Evolutionary conservation across 2,888 invertebrate species (phyloP).

Genomic region (Cantharis nigra): DNA sequence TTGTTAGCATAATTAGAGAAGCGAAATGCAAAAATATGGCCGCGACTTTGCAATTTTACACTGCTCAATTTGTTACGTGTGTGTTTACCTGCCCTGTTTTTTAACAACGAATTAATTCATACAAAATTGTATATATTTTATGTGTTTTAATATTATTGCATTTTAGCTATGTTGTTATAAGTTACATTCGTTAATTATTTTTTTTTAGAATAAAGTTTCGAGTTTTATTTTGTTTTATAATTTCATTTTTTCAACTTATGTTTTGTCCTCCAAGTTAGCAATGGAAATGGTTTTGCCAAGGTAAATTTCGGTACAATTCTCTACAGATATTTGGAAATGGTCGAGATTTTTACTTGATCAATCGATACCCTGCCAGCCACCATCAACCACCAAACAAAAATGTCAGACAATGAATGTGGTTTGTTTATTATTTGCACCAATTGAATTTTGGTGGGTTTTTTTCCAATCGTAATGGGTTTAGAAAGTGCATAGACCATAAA

Average conservation of each 20-base stretch:
- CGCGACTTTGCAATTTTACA: background rate
- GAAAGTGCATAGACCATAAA: too few relatives aligned
- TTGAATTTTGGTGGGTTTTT: too few relatives aligned
- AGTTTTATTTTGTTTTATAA: conserved; percentile 4
- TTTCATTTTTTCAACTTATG: background rate
- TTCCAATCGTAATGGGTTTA: too few relatives aligned
- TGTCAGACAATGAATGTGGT: too few relatives aligned
- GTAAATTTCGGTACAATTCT: too few relatives aligned
- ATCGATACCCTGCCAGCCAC: too few relatives aligned
- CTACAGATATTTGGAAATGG: too few relatives aligned
- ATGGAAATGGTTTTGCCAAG: background rate
- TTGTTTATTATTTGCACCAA: too few relatives aligned
- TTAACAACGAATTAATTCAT: conserved; percentile 16
- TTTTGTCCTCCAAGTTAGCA: background rate
- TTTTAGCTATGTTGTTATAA: conserved; percentile 16
- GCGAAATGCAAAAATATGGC: background rate
- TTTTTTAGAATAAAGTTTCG: conserved; percentile 13
- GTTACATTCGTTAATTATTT: conserved; percentile 15
- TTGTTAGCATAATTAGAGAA: background rate
- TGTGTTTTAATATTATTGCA: conserved; percentile 20
- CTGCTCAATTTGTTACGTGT: background rate
- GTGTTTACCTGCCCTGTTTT: conserved; percentile 1
- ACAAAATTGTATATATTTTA: conserved; percentile 10
- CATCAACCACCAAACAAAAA: too few relatives aligned
- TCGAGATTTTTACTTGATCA: too few relatives aligned